Conservation (phyloP, 2,797 vertebrate species). For the Acropternis orthonyx region DNA sequence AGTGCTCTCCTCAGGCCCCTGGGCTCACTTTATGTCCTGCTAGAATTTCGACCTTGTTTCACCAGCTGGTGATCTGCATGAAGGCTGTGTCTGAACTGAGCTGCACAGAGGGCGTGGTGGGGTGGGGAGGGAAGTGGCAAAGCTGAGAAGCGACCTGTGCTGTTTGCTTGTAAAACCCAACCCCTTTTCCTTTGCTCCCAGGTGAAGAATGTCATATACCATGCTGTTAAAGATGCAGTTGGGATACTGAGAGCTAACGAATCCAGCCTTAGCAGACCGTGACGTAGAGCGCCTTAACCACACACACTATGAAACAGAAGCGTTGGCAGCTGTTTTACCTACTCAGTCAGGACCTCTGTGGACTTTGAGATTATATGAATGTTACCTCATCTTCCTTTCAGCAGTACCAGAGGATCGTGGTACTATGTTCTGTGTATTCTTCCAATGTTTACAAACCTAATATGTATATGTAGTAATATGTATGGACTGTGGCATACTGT, state of each 20-base stretch:
- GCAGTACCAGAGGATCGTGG: constrained; percentile 70
- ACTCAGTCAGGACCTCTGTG: constrained; percentile 76
- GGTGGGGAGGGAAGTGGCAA: neutral
- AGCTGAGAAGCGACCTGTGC: rapidly evolving
- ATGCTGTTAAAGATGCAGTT: constrained; percentile 81
- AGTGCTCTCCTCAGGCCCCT: neutral
- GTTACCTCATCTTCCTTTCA: constrained; percentile 80
- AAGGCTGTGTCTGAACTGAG: rapidly evolving
- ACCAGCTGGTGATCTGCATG: neutral
- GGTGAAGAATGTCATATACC: constrained; percentile 85
- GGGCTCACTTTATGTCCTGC: neutral
- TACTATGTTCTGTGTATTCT: constrained; percentile 77
- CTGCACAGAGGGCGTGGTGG: rapidly evolving
- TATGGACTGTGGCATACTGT: constrained; percentile 70
- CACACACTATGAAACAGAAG: constrained; percentile 54
- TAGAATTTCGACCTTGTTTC: neutral
- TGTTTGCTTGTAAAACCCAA: neutral
- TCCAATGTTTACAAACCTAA: constrained; percentile 81
- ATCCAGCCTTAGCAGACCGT: constrained; percentile 73
- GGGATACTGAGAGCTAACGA: constrained; percentile 79
- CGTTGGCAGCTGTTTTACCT: constrained; percentile 74
- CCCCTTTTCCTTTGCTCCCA: neutral
- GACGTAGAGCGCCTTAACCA: constrained; percentile 36
- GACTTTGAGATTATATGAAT: constrained; percentile 74
- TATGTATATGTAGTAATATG: constrained; percentile 76